These are phyloP conservation scores for Bubo bubo DNA, from an alignment of 2,113 vertebrate genomes.

Conservation along the genomic window DNA sequence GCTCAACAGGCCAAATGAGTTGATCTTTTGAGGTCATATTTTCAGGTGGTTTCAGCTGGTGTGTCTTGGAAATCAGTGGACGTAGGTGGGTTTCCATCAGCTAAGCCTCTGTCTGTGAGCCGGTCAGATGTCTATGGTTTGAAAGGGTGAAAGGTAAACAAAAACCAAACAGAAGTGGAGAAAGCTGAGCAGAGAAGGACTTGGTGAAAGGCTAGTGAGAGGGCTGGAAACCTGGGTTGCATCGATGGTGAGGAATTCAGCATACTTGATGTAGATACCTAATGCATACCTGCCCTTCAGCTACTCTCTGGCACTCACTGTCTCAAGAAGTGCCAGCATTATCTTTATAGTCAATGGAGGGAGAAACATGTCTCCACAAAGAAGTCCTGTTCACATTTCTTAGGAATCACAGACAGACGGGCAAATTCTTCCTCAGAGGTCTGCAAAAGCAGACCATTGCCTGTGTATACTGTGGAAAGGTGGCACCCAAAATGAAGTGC, in stretches of 20 bases:
- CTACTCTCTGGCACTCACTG: not conserved
- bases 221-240: not conserved
- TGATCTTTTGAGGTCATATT: not conserved
- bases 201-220: not conserved
- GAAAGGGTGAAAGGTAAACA: not conserved
- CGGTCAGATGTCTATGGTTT: not conserved
- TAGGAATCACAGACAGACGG: accelerated
- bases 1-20: not conserved
- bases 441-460: not conserved
- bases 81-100: accelerated
- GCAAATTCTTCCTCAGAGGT: not conserved
- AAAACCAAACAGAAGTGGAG: not conserved
- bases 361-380: not conserved
- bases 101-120: not conserved
- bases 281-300: not conserved
- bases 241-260: not conserved
- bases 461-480: not conserved
- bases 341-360: not conserved
- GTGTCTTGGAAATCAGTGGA: not conserved
- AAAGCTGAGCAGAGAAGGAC: not conserved
- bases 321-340: not conserved
- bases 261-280: not conserved
- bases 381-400: not conserved
- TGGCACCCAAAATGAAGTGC: not conserved
- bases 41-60: not conserved